Base-by-base conservation (phyloP, 2,113 vertebrate genomes). In the Ageneiosus marmoratus region DNA sequence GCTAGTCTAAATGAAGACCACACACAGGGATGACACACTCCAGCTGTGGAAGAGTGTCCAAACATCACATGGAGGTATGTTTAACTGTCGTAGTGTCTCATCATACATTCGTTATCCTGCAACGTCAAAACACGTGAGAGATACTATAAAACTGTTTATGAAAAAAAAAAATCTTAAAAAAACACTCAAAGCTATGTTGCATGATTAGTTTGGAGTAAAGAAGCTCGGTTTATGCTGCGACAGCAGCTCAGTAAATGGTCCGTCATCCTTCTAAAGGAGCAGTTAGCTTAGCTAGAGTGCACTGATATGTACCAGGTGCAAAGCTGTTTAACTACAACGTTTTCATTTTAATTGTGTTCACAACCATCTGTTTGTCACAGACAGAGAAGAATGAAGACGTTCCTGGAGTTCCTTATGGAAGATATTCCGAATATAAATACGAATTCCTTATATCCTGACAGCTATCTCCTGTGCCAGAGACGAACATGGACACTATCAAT, bases 21-120 rank as follows among this genome's bases (percentile, higher is more conserved):
- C 80, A 82, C 80, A 75, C 80, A 15, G 55, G 72, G 80, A 63
- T 67, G 78, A 67, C 78, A 80, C 34, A 58, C 72, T 46, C 53
- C 83, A 85, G 78, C 83, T 85, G 83, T 76, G 72, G 78, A 65
- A 76, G 20, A 10, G 78, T 62, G 50, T 70, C 69, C 78, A 80
- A 80, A 75, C 60, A 84, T 51, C 55, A 48, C 56, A 46, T 67
- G 77, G 56, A 79, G 82, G 63, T 56, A 62, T 79, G 70, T 77
- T 75, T 53, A 62, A 81, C 18, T 73, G 65, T 34, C 56, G 37
- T 55, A 63, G 58, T 48, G n/a, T n/a, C 56, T 55, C 44, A 48
- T 60, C 32, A 37, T 37, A 67, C 78, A 81, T 85, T 65, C 46
- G 78, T 82, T 63, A 82, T 63, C 70, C 70, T 32, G 8, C 56